Conservation (phyloP, 2,888 invertebrate species). For the Drosophila fungiperda region DNA sequence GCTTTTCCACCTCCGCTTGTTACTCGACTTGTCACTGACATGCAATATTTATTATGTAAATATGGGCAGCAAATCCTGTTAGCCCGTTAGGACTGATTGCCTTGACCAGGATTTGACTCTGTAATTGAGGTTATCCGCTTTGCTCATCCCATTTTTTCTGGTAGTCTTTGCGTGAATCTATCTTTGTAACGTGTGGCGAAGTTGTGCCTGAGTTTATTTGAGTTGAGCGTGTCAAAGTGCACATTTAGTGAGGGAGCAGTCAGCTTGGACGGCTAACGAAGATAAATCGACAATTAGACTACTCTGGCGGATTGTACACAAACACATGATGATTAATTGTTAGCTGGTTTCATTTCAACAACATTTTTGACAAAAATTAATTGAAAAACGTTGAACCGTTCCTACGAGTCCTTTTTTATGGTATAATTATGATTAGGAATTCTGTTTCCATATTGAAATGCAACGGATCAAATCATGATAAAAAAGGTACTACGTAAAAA, state of each 20-base stretch:
- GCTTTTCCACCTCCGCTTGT: slow-evolving; percentile 15
- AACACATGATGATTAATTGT: slow-evolving; percentile 4
- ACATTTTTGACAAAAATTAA: background rate
- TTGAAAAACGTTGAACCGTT: background rate
- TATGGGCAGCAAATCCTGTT: slow-evolving; percentile 69
- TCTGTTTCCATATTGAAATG: background rate
- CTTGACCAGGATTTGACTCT: slow-evolving; percentile 44
- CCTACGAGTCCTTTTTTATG: background rate
- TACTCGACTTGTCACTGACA: slow-evolving; percentile 52
- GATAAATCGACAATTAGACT: slow-evolving; percentile 10
- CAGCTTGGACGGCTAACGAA: background rate
- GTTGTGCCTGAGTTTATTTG: background rate
- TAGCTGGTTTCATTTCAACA: background rate
- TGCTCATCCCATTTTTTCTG: background rate
- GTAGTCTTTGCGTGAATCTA: background rate
- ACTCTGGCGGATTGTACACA: background rate
- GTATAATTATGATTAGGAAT: background rate
- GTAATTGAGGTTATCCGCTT: slow-evolving; percentile 44
- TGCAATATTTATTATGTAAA: slow-evolving; percentile 77
- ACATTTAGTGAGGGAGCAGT: background rate
- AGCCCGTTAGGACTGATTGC: slow-evolving; percentile 54
- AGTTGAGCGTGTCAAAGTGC: background rate
- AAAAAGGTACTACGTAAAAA: background rate
- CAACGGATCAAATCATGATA: background rate
- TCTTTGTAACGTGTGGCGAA: background rate